A percentile compares a stretch with the other conserved stretches of the same genome.
These are phyloP conservation scores for Drosophila suboccidentalis DNA, from an alignment of 2,888 invertebrate species.

Conservation along the genomic window DNA sequence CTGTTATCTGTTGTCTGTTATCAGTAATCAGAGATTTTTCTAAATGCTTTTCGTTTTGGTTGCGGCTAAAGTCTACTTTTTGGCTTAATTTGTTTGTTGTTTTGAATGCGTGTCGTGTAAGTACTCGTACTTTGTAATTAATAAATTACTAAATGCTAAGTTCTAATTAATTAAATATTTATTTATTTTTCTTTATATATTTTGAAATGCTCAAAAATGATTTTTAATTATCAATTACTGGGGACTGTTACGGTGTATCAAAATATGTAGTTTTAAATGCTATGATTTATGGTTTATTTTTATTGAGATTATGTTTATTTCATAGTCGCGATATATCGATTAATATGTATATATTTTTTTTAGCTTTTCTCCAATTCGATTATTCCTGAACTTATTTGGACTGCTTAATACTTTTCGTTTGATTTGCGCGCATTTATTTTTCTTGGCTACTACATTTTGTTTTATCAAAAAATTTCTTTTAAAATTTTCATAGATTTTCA, in stretches of 20 bases:
- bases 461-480: conserved; percentile 50
- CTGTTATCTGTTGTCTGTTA: conserved; percentile 14
- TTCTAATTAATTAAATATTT: conserved; percentile 51
- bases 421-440: conserved; percentile 58
- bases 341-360: conserved; percentile 16
- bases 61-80: conserved; percentile 71
- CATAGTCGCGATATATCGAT: conserved; percentile 39
- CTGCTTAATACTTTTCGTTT: conserved; percentile 62
- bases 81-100: conserved; percentile 62
- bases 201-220: conserved; percentile 9
- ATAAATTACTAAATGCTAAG: conserved; percentile 72
- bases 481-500: conserved; percentile 57
- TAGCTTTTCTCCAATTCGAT: conserved; percentile 28
- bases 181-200: conserved; percentile 23
- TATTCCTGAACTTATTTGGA: conserved; percentile 62
- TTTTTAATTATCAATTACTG: conserved; percentile 27
- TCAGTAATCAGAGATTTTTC: conserved; percentile 17
- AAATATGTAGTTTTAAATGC: conserved; percentile 43
- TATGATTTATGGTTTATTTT: conserved; percentile 28
- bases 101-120: conserved; percentile 48
- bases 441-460: conserved; percentile 48
- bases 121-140: conserved; percentile 74
- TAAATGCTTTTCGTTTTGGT: conserved; percentile 50
- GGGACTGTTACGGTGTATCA: conserved; percentile 39
- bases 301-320: conserved; percentile 52